Base-by-base conservation (phyloP, 2,888 invertebrate genomes). In the Epinotia bilunana region DNA sequence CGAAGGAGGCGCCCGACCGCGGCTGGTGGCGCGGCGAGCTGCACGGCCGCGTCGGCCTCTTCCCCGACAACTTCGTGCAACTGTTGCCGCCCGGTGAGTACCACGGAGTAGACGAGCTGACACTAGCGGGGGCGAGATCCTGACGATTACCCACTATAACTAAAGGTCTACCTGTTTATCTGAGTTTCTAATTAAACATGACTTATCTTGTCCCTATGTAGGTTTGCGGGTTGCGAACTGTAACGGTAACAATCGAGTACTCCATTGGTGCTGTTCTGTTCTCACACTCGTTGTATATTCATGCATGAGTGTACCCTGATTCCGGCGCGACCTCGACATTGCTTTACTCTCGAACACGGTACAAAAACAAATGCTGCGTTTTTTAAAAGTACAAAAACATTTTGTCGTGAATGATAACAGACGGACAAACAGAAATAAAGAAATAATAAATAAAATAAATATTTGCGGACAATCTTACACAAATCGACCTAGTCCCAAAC, bases 21-120 rank as follows among this genome's bases (percentile, higher is more conserved):
- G 99, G 99, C 73, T 99, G 99, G 99, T 99, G 99, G 99, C 97
- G 97, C 88, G 99, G 99, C 67, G 99, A 99, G 92, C 87, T 98
- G 0, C 95, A 96, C 82, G 99, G 99, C 60, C 96, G 96, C 86
- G 94, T 97, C 72, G 99, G 99, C 6, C 96, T 99, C 3, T 99
- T 99, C 89, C 99, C 99, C 0, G 99, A 99, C 88, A 99, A 99
- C 94, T 99, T 99, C 91, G 98, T 98, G 18, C 96, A 96, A 83
- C 86, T 97, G 58, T 84, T 97, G 80, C 91, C 95, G 0, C 76
- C 87, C 18, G 88, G 90, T 90, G 76, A 87, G 86, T 64, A 46
- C 0, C 16, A 16, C 61, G 33, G 33, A n/a, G 1, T 28, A 23
- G 12, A 23, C 23, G 9, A 58, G 11, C 16, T 49, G 49, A n/a